Evolutionary conservation across 2,113 vertebrate genomes (phyloP).

Genomic region (Laterallus jamaicensis): DNA sequence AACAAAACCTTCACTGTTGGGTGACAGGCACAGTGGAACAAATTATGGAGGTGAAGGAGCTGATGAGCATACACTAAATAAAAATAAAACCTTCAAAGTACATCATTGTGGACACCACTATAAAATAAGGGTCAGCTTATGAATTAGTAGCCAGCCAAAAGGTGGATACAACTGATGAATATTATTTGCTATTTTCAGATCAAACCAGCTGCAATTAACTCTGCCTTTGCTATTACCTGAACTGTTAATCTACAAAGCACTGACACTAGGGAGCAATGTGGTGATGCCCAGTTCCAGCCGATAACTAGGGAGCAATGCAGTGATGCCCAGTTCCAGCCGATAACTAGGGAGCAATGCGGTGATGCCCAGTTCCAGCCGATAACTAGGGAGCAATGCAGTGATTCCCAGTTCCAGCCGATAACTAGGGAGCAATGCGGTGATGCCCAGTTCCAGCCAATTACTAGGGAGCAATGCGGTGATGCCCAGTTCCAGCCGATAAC

Average conservation of each 20-base stretch:
- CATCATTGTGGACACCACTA: not conserved
- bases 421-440: not conserved
- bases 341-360: not conserved
- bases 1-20: constrained; percentile 25
- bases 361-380: no score
- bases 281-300: not conserved
- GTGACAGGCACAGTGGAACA: constrained; percentile 2
- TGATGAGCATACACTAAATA: not conserved
- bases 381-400: not conserved
- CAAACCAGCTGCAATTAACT: not conserved
- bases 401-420: not conserved
- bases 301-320: not conserved
- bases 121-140: not conserved
- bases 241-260: not conserved
- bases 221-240: not conserved
- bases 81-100: constrained; percentile 7
- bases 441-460: no score
- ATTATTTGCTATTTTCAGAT: not conserved
- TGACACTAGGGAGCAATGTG: not conserved
- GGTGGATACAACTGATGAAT: not conserved
- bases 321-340: no score
- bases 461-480: not conserved
- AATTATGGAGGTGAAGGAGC: constrained; percentile 26
- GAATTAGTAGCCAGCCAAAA: constrained; percentile 26
- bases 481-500: no score